Conservation (phyloP, 2,888 invertebrate species). For the Ctena decussata region DNA sequence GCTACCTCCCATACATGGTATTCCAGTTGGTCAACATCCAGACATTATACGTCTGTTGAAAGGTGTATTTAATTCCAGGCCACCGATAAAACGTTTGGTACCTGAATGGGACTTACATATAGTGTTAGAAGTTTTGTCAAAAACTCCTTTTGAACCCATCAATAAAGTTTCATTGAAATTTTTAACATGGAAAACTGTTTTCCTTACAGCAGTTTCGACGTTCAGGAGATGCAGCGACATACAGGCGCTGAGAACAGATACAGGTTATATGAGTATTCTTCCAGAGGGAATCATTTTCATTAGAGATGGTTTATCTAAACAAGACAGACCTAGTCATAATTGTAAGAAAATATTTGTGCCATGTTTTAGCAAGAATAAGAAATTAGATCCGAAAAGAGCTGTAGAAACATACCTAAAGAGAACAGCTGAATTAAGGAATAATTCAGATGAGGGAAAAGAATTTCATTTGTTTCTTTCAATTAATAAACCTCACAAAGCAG, state of each 20-base stretch:
- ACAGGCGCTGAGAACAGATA: constrained; percentile 27
- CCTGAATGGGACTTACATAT: constrained; percentile 13
- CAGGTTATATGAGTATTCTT: constrained; percentile 21
- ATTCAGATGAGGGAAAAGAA: too few relatives aligned
- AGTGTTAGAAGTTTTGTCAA: not conserved
- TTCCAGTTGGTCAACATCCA: constrained; percentile 19
- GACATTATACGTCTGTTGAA: constrained; percentile 12
- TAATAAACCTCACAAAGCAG: too few relatives aligned
- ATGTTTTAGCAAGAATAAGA: too few relatives aligned
- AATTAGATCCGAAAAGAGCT: too few relatives aligned
- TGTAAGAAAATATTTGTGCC: too few relatives aligned
- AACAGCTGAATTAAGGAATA: too few relatives aligned
- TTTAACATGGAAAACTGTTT: constrained; percentile 12
- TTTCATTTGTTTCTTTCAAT: too few relatives aligned
- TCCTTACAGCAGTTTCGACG: constrained; percentile 32
- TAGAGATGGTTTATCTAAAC: constrained; percentile 18
- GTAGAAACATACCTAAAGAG: too few relatives aligned
- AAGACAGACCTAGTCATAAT: constrained; percentile 31
- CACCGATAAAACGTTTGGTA: not conserved
- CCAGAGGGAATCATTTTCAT: constrained; percentile 27
- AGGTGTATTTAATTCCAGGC: constrained; percentile 15
- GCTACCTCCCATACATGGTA: not conserved
- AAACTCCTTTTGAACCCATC: constrained; percentile 3
- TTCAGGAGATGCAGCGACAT: constrained; percentile 36
- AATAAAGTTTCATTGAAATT: not conserved